These are phyloP conservation scores for Rousettus leschenaultii DNA, from an alignment of 2,113 vertebrate species.

Conservation along the genomic window DNA sequence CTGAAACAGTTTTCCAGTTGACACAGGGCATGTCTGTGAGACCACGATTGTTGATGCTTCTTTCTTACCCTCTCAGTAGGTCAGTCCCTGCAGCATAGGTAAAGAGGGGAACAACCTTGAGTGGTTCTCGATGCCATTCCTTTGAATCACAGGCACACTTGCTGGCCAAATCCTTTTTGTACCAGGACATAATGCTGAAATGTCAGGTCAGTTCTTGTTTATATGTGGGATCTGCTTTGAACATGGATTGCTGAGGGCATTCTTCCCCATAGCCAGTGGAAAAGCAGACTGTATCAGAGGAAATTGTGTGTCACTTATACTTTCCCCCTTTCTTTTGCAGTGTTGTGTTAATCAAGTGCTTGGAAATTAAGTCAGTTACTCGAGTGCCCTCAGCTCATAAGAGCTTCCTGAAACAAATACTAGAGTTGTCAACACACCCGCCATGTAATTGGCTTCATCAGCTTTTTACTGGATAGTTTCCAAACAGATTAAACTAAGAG, in stretches of 20 bases:
- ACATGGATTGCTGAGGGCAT: background rate
- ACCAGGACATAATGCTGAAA: background rate
- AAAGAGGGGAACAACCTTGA: background rate
- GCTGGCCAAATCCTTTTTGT: background rate
- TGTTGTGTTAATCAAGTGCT: slow-evolving; percentile 73
- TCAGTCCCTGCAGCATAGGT: background rate
- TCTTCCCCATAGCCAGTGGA: background rate
- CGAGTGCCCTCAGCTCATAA: slow-evolving; percentile 71
- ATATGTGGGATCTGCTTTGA: background rate
- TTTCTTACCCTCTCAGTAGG: background rate
- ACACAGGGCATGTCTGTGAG: background rate
- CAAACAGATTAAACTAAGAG: slow-evolving; percentile 46
- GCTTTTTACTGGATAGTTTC: slow-evolving; percentile 59
- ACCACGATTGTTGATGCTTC: background rate
- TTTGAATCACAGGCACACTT: background rate
- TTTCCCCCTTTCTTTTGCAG: slow-evolving; percentile 45
- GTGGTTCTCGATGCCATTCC: background rate
- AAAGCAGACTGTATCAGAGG: background rate
- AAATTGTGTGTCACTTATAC: background rate
- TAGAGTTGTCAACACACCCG: slow-evolving; percentile 66
- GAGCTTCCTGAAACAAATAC: slow-evolving; percentile 73
- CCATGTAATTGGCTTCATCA: slow-evolving; percentile 64
- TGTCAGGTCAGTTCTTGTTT: background rate
- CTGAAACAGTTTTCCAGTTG: background rate
- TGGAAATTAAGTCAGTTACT: slow-evolving; percentile 73